Base-by-base conservation (phyloP, 2,888 invertebrate genomes). In the Ectemnius cavifrons region DNA sequence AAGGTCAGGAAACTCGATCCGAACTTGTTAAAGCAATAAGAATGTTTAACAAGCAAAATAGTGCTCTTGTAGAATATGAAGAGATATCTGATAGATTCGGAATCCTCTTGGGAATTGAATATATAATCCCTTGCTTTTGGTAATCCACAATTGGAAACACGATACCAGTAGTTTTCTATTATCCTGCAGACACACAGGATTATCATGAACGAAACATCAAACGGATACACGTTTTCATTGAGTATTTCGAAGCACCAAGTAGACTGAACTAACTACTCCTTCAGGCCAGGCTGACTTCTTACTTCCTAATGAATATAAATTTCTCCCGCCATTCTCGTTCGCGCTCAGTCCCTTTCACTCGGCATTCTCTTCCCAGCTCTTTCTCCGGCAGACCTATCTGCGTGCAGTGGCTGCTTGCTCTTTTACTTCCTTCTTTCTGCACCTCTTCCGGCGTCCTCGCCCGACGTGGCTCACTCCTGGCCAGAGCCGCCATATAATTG, bases 251-350 rank as follows among this genome's bases (percentile, higher is more conserved):
- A 75, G 75, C 78, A 78, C 71, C 71, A 64, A 79, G 73, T 71
- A 72, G 69, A 79, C 74, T 64, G 62, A 67, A 75, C 76, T 73
- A 79, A 81, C 77, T 72, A 63, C 37, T 77, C 68, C 76, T 65
- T 61, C 75, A 63, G 59, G 72, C 47, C 65, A 52, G 52, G 65
- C 63, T 60, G 73, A 73, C 80, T 82, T 82, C 79, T 82, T 79
- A 79, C 78, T 78, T 85, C 82, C 78, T 82, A 85, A 84, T 84
- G 83, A 86, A 85, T 86, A 86, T 84, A 84, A 87, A 87, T 85
- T 86, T 82, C 79, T 28, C 68, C 52, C 67, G 46, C 49, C 65
- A 46, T 60, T 71, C 60, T 57, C 63, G 63, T 57, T 63, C 60
- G 20, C 18, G 71, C 16, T 16, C 52, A 45, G 37, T 37, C 69